A percentile compares a stretch with the other conserved stretches of the same genome.
Evolutionary conservation across 2,888 invertebrate genomes (phyloP).

Genomic region (Cosmorhoe ocellata): DNA sequence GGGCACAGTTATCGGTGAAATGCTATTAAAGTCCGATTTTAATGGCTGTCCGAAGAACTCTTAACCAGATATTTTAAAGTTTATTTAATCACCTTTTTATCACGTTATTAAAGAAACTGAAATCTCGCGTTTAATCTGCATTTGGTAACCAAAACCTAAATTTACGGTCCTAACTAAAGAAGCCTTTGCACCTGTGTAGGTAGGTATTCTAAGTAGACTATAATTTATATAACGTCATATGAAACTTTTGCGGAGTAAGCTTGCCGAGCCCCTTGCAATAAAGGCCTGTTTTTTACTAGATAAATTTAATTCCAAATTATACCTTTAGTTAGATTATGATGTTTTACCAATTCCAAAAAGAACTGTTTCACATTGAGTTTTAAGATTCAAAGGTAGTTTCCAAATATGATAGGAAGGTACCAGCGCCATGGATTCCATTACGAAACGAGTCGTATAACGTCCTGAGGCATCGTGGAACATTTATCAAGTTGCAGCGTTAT

Average conservation of each 20-base stretch:
- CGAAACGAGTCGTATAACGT: slow-evolving; percentile 37
- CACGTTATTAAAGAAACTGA: slow-evolving; percentile 8
- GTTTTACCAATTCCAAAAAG: too few relatives aligned
- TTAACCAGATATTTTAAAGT: slow-evolving; percentile 5
- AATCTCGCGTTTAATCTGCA: slow-evolving; percentile 1
- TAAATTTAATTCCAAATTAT: too few relatives aligned
- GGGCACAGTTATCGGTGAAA: slow-evolving; percentile 10
- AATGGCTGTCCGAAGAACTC: slow-evolving; percentile 8
- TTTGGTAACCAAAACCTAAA: not conserved
- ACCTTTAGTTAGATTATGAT: too few relatives aligned
- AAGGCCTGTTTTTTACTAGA: too few relatives aligned
- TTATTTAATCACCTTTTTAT: slow-evolving; percentile 13
- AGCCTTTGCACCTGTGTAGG: too few relatives aligned
- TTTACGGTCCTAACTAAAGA: not conserved
- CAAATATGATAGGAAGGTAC: slow-evolving; percentile 1
- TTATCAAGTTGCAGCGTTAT: slow-evolving; percentile 51
- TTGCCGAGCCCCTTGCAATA: too few relatives aligned
- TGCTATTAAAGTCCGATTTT: slow-evolving; percentile 7
- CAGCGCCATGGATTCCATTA: slow-evolving; percentile 11
- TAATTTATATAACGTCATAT: too few relatives aligned
- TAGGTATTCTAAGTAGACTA: too few relatives aligned
- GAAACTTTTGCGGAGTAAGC: too few relatives aligned
- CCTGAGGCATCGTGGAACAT: slow-evolving; percentile 43
- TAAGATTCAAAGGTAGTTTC: not conserved
- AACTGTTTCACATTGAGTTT: not conserved